Conservation (phyloP, 2,888 invertebrate species). For the Stictocephala bisonia region DNA sequence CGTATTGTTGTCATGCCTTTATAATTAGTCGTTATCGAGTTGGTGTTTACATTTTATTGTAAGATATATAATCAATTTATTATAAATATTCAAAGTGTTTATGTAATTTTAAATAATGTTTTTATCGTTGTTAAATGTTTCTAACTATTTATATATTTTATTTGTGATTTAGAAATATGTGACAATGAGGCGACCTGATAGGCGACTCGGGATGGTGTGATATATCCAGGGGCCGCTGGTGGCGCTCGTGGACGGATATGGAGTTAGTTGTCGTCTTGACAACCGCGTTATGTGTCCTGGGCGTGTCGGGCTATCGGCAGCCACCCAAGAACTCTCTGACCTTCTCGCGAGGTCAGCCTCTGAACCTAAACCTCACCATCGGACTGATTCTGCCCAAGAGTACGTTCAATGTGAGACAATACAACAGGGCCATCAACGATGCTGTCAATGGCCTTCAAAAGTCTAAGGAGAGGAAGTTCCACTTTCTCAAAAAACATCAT, state of each 20-base stretch:
- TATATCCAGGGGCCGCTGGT: constrained; percentile 42
- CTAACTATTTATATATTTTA: too few relatives aligned
- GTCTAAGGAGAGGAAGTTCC: constrained; percentile 67
- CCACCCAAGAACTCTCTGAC: constrained; percentile 2
- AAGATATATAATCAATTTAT: too few relatives aligned
- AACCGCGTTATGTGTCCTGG: constrained; percentile 29
- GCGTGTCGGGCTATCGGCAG: constrained; percentile 39
- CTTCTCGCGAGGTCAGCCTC: constrained; percentile 38
- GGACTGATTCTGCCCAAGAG: constrained; percentile 83
- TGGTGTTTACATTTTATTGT: too few relatives aligned
- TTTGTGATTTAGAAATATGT: too few relatives aligned
- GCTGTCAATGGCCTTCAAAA: constrained; percentile 72
- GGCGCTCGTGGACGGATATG: constrained; percentile 51
- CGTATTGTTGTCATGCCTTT: too few relatives aligned
- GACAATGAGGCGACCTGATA: too few relatives aligned
- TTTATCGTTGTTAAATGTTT: too few relatives aligned
- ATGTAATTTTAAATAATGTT: too few relatives aligned
- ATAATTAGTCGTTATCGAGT: too few relatives aligned
- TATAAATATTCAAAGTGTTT: too few relatives aligned
- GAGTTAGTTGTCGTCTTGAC: constrained; percentile 43
- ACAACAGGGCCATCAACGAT: constrained; percentile 73
- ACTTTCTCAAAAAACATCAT: constrained; percentile 73
- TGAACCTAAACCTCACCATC: constrained; percentile 68
- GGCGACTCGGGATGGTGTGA: constrained; percentile 16
- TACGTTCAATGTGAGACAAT: constrained; percentile 78